Evolutionary conservation across 2,113 vertebrate species (phyloP).

Genomic region (Cryptomyrus ogoouensis): DNA sequence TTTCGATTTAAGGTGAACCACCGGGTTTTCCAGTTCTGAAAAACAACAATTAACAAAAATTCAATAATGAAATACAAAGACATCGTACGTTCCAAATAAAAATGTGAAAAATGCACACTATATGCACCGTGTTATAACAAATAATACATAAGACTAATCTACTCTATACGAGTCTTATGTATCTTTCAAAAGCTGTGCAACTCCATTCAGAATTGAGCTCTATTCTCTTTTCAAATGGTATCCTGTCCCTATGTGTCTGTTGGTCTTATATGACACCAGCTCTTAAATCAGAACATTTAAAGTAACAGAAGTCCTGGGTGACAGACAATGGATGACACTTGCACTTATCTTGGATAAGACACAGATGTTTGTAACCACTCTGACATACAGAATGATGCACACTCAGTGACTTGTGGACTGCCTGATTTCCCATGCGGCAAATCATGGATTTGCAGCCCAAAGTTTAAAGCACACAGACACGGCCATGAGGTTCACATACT

Average conservation of each 20-base stretch:
- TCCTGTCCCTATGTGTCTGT: not conserved
- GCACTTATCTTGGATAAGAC: not conserved
- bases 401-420: not conserved
- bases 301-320: not conserved
- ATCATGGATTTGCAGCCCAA: not conserved
- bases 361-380: not conserved
- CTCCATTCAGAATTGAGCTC: not conserved
- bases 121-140: not conserved
- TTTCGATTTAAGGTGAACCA: slow-evolving; percentile 92
- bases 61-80: not conserved
- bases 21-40: slow-evolving; percentile 89
- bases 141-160: not conserved
- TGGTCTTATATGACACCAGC: not conserved
- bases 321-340: not conserved
- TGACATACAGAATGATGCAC: not conserved
- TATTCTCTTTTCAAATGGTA: not conserved
- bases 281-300: not conserved
- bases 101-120: not conserved
- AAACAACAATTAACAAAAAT: not conserved
- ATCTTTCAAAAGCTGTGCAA: not conserved
- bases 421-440: not conserved
- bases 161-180: not conserved
- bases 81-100: not conserved
- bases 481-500: not conserved
- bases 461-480: not conserved